Evolutionary conservation across 1,140 invertebrate genomes (phyloP), one percentile per base, ranked within the genome.

Genomic region (Papilio polytes): DNA sequence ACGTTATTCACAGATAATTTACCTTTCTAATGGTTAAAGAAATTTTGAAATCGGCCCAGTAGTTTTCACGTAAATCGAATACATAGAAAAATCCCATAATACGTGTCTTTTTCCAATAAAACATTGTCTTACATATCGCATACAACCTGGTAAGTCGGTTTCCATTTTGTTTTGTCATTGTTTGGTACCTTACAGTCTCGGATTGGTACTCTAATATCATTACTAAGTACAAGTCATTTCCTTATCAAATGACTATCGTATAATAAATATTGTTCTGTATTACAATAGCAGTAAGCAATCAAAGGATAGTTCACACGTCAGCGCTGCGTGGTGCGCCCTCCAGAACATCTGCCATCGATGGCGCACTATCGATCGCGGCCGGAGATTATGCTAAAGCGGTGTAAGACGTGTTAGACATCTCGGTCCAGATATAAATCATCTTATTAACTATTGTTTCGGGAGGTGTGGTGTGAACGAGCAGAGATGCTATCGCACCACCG

Each of bases 371-470:
- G 92, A 93, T 93, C 88, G 83, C 80, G 88, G 88, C 82, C 86
- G 87, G 85, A 94, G 93, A 94, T 94, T 93, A 94, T 93, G 91
- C 93, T 94, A 94, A 94, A 93, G 85, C 93, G 92, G 89, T 93
- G 93, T 93, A 86, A 87, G 91, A 92, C 89, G 91, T 92, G 91
- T 91, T 90, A 90, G 90, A 89, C 85, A 94, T 94, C 92, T 92
- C 84, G 85, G 85, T 76, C 88, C 92, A 91, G 91, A 93, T 94
- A 94, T 94, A 94, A 92, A 94, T 94, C 93, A 94, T 94, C 91
- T 93, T 94, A 94, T 94, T 94, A 94, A 94, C 90, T 93, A 94
- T 94, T 94, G 93, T 94, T 94, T 94, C 89, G 90, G 93, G 87
- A 94, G 93, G 93, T 93, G 93, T 94, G 93, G 91, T 94, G 93